Percentiles rank a stretch among this genome's conserved stretches.
Conservation (phyloP, 2,888 invertebrate species). For the Stenodera caucasica region DNA sequence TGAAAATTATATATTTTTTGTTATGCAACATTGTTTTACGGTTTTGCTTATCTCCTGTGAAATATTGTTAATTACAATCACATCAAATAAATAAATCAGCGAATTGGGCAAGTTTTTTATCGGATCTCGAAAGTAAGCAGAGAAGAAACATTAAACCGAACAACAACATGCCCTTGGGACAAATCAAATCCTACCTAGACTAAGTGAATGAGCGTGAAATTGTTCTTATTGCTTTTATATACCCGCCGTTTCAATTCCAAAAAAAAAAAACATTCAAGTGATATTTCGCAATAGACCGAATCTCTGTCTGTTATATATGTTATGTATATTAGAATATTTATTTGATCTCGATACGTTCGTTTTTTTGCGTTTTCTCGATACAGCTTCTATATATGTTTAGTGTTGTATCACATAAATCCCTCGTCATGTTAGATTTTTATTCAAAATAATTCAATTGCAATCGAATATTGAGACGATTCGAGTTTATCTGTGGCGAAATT, state of each 20-base stretch:
- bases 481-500: too few relatives aligned
- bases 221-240: neutral
- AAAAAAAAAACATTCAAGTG: neutral
- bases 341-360: too few relatives aligned
- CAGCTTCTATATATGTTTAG: too few relatives aligned
- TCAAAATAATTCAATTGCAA: too few relatives aligned
- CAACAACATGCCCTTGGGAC: neutral
- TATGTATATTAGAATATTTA: neutral
- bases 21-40: neutral
- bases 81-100: neutral
- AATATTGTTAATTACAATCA: neutral
- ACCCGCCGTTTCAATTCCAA: neutral
- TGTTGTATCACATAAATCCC: too few relatives aligned
- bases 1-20: too few relatives aligned
- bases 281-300: neutral
- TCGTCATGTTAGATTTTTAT: too few relatives aligned
- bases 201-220: neutral
- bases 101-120: neutral
- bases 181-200: neutral
- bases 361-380: too few relatives aligned
- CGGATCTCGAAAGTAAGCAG: neutral
- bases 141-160: neutral
- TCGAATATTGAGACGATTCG: too few relatives aligned
- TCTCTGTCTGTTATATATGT: too few relatives aligned
- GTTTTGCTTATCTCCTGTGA: neutral